Base-by-base conservation (phyloP, 2,797 vertebrate species). In the Melanogrammus aeglefinus region DNA sequence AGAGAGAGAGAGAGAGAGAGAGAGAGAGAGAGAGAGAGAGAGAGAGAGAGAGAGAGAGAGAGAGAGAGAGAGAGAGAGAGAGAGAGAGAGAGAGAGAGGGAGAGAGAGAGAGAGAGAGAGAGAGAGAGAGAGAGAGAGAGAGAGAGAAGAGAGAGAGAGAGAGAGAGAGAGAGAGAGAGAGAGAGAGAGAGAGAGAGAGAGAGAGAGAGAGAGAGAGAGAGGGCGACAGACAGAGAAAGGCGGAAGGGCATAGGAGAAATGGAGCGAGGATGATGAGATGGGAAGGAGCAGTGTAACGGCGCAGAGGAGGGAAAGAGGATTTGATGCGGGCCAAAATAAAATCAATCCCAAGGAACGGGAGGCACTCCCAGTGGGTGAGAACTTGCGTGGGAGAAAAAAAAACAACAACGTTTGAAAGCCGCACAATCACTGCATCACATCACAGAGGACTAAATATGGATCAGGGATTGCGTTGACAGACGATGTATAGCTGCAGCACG, bases 181-280 rank as follows among this genome's bases (percentile, higher is more conserved):
- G 51, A n/a, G 51, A 6, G 18, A n/a, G 47, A 1, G 51, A 63
- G 51, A 63, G 18, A n/a, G 21, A n/a, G 35, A 84, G 70, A 63
- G 81, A 80, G 76, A 24, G 44, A 51, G 47, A 51, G 47, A 51
- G 47, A 51, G 47, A 51, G 47, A 18, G 5, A 66, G 63, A 9
- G 63, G 3, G 63, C 12, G 9, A 10, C 9, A 27, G 7, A 66
- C n/a, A 66, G 24, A 69, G 9, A n/a, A 83, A 74, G 73, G 79
- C 80, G 72, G 77, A 80, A 74, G 80, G 79, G 84, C 87, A 84
- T 80, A 87, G 80, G 82, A 87, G 86, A 90, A 90, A 82, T 86
- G 74, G 88, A 89, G 88, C 85, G 81, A 82, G 74, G 85, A 85
- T 85, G 87, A 91, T 88, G 87, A 86, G 87, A 85, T 87, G 83